phyloP scores from a whole-genome alignment of 2,113 vertebrate species.

The Anseranas semipalmata region DNA sequence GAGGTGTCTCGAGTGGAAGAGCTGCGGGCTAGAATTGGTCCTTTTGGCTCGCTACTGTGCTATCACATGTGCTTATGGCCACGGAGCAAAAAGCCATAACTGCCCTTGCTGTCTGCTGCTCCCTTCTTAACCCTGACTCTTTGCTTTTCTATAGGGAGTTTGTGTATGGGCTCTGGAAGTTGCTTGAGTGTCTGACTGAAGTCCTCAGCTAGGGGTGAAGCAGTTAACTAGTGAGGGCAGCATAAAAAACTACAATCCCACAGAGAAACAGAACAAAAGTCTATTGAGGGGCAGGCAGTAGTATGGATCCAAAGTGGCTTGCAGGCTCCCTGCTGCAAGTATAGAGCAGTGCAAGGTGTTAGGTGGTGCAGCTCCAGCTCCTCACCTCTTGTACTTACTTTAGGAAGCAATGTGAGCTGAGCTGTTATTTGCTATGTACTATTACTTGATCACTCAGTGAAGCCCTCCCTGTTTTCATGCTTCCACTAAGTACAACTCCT shows the following conservation, averaged over 20 bases:
- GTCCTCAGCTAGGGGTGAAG: background rate
- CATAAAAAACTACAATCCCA: background rate
- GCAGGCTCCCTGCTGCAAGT: background rate
- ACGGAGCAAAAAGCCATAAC: background rate
- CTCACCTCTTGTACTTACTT: background rate
- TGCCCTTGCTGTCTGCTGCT: background rate
- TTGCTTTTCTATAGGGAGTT: background rate
- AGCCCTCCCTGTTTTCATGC: background rate
- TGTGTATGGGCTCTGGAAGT: background rate
- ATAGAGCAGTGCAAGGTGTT: rapidly evolving
- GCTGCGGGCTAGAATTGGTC: background rate
- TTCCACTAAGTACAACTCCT: background rate
- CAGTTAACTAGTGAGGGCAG: background rate
- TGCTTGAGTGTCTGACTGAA: background rate
- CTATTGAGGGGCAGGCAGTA: background rate
- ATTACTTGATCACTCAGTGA: background rate
- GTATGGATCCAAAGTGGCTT: background rate
- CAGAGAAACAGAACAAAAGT: background rate
- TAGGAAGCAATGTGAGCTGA: background rate
- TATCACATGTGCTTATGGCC: rapidly evolving
- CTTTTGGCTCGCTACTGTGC: background rate
- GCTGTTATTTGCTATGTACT: background rate
- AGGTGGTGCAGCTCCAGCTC: background rate
- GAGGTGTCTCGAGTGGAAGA: background rate
- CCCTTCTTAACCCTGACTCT: background rate